Conservation (phyloP, 2,797 vertebrate genomes). For the Sebastiscus tertius region DNA sequence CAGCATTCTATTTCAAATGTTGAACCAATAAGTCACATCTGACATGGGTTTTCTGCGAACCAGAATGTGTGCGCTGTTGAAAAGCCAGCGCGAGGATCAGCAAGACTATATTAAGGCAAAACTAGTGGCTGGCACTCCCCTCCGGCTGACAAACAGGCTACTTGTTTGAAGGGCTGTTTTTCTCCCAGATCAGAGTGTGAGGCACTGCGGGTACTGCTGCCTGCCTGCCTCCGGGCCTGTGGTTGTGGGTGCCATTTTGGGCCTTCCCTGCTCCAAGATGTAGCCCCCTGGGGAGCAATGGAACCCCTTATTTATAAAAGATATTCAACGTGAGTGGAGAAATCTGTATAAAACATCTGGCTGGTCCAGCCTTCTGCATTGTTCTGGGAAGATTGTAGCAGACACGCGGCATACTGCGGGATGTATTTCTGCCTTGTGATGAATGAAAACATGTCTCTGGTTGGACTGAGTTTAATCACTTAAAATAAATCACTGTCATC, state of each 20-base stretch:
- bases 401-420: neutral
- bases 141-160: slow-evolving; percentile 80
- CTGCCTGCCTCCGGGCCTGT: slow-evolving; percentile 64
- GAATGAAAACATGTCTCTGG: neutral
- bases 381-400: slow-evolving; percentile 20
- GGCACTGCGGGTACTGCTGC: slow-evolving; percentile 67
- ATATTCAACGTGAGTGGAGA: slow-evolving; percentile 49
- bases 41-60: slow-evolving; percentile 74
- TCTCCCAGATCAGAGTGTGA: slow-evolving; percentile 76
- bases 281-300: slow-evolving; percentile 56
- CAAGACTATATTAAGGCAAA: slow-evolving; percentile 84
- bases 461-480: slow-evolving; percentile 17
- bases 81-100: slow-evolving; percentile 69
- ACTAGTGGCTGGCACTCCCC: slow-evolving; percentile 75
- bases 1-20: slow-evolving; percentile 82
- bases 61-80: slow-evolving; percentile 66
- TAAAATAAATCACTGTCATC: slow-evolving; percentile 24
- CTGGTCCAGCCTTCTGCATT: slow-evolving; percentile 23
- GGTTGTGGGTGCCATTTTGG: slow-evolving; percentile 81
- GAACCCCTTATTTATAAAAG: slow-evolving; percentile 65
- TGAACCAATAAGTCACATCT: slow-evolving; percentile 78
- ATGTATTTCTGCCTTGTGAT: neutral
- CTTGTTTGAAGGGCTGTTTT: slow-evolving; percentile 82
- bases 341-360: slow-evolving; percentile 23
- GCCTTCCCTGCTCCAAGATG: slow-evolving; percentile 51